A percentile compares a stretch with the other conserved stretches of the same genome.
These are phyloP conservation scores for Cyclopterus lumpus DNA, from an alignment of 2,797 vertebrate species.

Conservation along the genomic window DNA sequence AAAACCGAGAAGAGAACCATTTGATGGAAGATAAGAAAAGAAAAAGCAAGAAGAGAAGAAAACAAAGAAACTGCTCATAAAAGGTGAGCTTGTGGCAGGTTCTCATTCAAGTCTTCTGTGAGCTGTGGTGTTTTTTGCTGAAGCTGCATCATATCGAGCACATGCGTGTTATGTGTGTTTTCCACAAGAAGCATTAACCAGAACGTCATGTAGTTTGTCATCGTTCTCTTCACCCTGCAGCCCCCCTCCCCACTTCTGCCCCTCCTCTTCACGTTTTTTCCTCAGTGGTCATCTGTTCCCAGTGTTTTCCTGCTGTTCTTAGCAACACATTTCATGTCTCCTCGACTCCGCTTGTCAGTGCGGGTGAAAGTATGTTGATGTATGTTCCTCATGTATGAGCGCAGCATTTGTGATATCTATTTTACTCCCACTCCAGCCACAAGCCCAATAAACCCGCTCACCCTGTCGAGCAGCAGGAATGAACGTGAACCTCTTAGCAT, in stretches of 20 bases:
- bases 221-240: neutral
- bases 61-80: conserved; percentile 98
- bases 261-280: conserved; percentile 1
- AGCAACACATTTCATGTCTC: neutral
- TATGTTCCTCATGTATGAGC: conserved; percentile 1
- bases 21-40: conserved; percentile 99
- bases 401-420: conserved; percentile 13
- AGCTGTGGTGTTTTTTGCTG: conserved; percentile 13
- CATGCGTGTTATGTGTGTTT: conserved; percentile 11
- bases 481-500: conserved; percentile 52
- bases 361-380: conserved; percentile 7
- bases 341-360: neutral
- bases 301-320: conserved; percentile 27
- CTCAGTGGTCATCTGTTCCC: conserved; percentile 28
- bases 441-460: conserved; percentile 36
- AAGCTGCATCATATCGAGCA: neutral
- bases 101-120: conserved; percentile 2
- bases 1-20: conserved; percentile 93
- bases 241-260: no score
- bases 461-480: conserved; percentile 11
- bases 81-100: conserved; percentile 80
- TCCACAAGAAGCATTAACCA: conserved; percentile 19
- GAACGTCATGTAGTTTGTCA: conserved; percentile 10
- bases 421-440: conserved; percentile 18
- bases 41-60: conserved; percentile 99